Base-by-base conservation (phyloP, 2,797 vertebrate species). In the Melanogrammus aeglefinus region DNA sequence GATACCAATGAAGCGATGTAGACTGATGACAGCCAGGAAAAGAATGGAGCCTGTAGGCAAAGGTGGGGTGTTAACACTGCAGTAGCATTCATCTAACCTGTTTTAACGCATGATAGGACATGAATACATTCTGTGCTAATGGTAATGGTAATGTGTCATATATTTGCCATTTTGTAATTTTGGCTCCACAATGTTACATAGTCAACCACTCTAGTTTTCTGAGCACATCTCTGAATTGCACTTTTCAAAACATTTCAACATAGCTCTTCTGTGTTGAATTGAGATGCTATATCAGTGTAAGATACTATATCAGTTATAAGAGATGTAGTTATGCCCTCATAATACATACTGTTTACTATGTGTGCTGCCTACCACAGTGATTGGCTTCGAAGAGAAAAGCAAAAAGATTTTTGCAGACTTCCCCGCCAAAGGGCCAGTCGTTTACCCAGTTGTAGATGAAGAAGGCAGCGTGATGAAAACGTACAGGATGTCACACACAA, bases 371-470 rank as follows among this genome's bases (percentile, higher is more conserved):
- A 92, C 96, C 96, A 44, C 99, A 99, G 57, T 99, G 92, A 88
- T 99, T 99, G 85, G 96, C 94, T 86, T 99, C 99, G 89, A 99
- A 99, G 41, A 99, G 93, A 91, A 98, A 99, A 80, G 96, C 96
- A 21, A 98, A 96, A 12, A 98, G n/a, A n/a, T n/a, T 83, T 90
- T 98, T 99, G 85, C 98, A 99, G 84, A 99, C 78, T 1, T 88
- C 90, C 10, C 93, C 95, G 0, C 94, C 91, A 88, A 99, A 99
- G 3, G 97, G 97, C 97, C 98, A 99, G 93, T 97, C 93, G 74
- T 98, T 96, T 27, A 94, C 93, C 6, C 92, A 98, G 86, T 99
- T 99, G 81, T 96, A 98, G 63, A 99, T 92, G 77, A 99, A 95
- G 80, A 99, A 96, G 0, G 98, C 79, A 99, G 90, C 0, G 97